Percentiles rank a stretch among this genome's conserved stretches.
Evolutionary conservation across 2,797 vertebrate species (phyloP).

Genomic region (Dryobates pubescens): DNA sequence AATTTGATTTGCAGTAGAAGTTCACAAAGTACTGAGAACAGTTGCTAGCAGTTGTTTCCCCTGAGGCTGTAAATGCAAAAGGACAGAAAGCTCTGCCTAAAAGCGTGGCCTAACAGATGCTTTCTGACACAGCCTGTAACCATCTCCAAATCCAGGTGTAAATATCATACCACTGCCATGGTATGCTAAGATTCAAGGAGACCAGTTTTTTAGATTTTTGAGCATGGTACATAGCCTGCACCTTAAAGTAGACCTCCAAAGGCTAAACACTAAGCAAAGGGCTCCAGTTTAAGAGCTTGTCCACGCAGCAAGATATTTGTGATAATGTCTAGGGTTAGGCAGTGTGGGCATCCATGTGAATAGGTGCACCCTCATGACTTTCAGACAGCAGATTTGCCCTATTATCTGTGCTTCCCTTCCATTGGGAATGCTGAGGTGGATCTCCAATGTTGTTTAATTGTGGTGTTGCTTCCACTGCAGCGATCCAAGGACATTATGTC

Average conservation of each 20-base stretch:
- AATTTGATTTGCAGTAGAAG: background rate
- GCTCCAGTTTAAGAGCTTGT: background rate
- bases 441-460: background rate
- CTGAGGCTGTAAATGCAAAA: background rate
- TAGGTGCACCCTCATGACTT: background rate
- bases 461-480: background rate
- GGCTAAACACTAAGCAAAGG: background rate
- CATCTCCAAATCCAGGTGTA: background rate
- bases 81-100: background rate
- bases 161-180: background rate
- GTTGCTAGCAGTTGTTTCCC: slow-evolving; percentile 7
- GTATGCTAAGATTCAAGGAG: background rate
- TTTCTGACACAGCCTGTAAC: slow-evolving; percentile 12
- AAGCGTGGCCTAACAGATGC: background rate
- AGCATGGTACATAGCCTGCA: background rate
- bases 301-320: background rate
- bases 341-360: background rate
- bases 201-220: background rate
- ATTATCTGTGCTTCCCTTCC: background rate
- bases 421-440: background rate
- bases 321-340: background rate
- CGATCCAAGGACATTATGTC: background rate
- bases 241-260: background rate
- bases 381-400: background rate
- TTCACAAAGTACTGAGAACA: background rate